Evolutionary conservation across 2,888 invertebrate genomes (phyloP), one percentile per base, ranked within the genome.

Genomic region (Myopa testacea): DNA sequence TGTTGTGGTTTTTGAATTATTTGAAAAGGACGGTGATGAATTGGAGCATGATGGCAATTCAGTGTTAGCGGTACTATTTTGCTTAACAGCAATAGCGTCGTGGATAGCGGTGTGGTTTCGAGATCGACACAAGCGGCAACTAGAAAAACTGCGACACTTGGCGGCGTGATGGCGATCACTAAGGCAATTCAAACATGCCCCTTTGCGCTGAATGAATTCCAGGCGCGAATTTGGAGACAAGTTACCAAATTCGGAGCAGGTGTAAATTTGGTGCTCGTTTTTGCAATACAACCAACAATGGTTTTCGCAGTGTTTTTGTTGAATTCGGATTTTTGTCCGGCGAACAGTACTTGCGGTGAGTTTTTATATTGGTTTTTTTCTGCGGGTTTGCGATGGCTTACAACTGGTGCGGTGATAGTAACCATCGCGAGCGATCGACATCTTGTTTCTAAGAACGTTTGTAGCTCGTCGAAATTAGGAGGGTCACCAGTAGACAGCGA

Each of bases 281-380:
- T 65, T 65, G 14, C 65, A 65, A 16, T 38, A 65, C 16, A 38
- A 65, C 2, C 65, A 65, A 4, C 37, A 12, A 8, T 34, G 65
- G 65, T 16, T 62, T 1, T 62, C 19, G 26, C 4, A 26, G n/a
- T 26, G 34, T 26, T n/a, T 4, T 4, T 4, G 26, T 19, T 0
- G 10, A n/a, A 26, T 62, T 26, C 10, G 4, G 62, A 26, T 6
- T 62, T 26, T 10, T 26, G 14, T 4, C n/a, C 26, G 3, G 26
- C 62, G 62, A 6, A 26, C 10, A 62, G 7, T 26, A 26, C 26
- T 62, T 62, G 62, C 62, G 62, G 26, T 67, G 67, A 68, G 45
- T 40, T 63, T 14, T 74, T 74, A 55, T 69, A 3, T 7, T 69
- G 70, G 73, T 73, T 58, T 76, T 62, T 70, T 50, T 58, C 55